phyloP scores from a whole-genome alignment of 2,888 invertebrate species.

The Hydraecia micacea region DNA sequence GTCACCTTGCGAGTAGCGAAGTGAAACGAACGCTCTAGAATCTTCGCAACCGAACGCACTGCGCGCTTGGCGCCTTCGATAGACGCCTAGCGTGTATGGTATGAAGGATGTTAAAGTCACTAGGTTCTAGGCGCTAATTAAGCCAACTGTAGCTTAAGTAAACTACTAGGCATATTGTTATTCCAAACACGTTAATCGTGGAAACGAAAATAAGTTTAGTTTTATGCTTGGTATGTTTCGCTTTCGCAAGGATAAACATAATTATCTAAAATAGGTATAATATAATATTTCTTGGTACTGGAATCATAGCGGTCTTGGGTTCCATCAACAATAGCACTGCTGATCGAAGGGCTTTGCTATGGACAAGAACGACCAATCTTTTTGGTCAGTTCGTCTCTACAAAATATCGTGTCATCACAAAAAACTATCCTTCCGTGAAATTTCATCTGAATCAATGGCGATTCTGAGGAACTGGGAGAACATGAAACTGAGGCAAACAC shows the following conservation, averaged over 20 bases:
- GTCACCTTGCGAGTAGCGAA: too few species aligned
- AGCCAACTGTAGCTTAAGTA: too few species aligned
- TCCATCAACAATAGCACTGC: too few species aligned
- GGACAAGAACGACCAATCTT: background rate
- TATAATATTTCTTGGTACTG: background rate
- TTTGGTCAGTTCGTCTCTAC: background rate
- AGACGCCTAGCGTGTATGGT: too few species aligned
- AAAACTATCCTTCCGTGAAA: slow-evolving; percentile 33
- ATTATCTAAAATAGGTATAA: background rate
- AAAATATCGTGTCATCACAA: slow-evolving; percentile 27
- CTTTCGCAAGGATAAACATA: background rate
- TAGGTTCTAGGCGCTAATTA: too few species aligned
- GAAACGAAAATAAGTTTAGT: background rate
- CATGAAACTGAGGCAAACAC: background rate
- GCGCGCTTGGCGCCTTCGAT: too few species aligned
- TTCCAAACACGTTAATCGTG: background rate
- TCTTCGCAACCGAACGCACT: too few species aligned
- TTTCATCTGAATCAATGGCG: slow-evolving; percentile 24
- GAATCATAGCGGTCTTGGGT: background rate
- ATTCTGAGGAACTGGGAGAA: slow-evolving; percentile 13
- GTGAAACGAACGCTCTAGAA: too few species aligned
- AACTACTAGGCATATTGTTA: background rate
- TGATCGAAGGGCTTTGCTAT: background rate
- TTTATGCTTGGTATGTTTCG: background rate
- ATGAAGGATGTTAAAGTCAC: too few species aligned